A percentile compares a stretch with the other conserved stretches of the same genome.
These are phyloP conservation scores for Gnatocerus cornutus DNA, from an alignment of 2,888 invertebrate genomes.

Conservation along the genomic window DNA sequence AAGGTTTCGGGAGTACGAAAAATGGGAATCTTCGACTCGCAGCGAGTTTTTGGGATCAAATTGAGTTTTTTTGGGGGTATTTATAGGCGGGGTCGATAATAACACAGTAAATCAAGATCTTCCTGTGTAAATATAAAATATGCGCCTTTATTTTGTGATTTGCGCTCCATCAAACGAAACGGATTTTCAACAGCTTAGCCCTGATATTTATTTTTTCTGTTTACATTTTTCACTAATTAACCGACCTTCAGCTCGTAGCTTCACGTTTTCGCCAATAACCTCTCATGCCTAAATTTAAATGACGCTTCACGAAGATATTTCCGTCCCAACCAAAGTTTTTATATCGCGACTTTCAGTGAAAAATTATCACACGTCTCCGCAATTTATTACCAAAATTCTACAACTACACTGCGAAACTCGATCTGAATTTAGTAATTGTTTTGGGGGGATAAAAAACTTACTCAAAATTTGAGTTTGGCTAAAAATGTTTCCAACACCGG, in stretches of 20 bases:
- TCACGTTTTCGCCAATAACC: constrained; percentile 10
- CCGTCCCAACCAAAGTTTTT: constrained; percentile 3
- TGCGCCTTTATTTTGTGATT: no score
- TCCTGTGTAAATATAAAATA: no score
- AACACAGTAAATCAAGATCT: no score
- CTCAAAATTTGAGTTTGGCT: constrained; percentile 34
- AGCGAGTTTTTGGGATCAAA: no score
- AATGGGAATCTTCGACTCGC: no score
- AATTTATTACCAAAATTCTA: neutral
- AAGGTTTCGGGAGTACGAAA: neutral
- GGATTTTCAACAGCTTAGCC: no score
- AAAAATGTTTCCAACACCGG: constrained; percentile 53
- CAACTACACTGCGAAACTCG: neutral
- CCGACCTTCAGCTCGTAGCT: neutral
- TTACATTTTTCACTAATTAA: constrained; percentile 1
- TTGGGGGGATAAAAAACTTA: constrained; percentile 14
- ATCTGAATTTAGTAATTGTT: constrained; percentile 3
- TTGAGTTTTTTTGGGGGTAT: no score
- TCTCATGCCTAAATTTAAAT: constrained; percentile 19
- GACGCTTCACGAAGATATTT: constrained; percentile 11
- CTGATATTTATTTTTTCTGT: no score
- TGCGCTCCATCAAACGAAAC: no score
- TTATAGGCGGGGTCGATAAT: no score
- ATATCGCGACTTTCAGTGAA: constrained; percentile 2
- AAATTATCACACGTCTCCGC: neutral